These are phyloP conservation scores for Ophiothrix spiculata DNA, from an alignment of 35 echinoderm and acorn worm species.

Conservation along the genomic window DNA sequence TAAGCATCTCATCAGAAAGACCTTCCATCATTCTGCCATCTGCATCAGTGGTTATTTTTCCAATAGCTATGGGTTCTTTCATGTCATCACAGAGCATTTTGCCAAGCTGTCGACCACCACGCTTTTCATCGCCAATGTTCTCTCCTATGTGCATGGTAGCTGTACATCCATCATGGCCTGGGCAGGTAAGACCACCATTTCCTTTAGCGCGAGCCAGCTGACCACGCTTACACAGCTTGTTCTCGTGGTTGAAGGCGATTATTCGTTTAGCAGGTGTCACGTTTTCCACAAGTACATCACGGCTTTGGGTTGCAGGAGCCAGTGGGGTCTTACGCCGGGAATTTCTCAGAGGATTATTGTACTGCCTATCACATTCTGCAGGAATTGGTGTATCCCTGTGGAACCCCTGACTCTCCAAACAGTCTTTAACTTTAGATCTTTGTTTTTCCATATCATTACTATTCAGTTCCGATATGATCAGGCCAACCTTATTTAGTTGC, in stretches of 20 bases:
- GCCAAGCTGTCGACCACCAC: neutral
- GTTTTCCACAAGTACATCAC: neutral
- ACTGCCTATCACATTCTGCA: no score
- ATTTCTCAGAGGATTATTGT: no score
- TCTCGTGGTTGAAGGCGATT: neutral
- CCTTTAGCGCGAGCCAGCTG: neutral
- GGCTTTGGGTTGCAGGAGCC: neutral
- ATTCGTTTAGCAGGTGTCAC: neutral
- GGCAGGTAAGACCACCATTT: neutral
- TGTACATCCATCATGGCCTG: neutral
- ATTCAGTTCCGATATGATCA: neutral
- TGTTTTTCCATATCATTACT: neutral
- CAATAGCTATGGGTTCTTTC: neutral
- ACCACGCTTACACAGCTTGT: neutral
- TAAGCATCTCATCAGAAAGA: slow-evolving; percentile 1
- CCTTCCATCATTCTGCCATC: slow-evolving; percentile 30
- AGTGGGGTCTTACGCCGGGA: no score
- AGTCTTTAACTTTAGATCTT: neutral
- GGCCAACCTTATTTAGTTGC: no score
- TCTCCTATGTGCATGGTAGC: neutral
- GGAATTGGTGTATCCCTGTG: neutral
- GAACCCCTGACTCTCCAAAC: neutral
- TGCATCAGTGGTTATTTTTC: slow-evolving; percentile 30
- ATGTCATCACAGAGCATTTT: neutral
- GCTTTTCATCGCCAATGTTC: slow-evolving; percentile 16